Percentiles rank a stretch among this genome's conserved stretches.
These are phyloP conservation scores for Rhodinocichla rosea DNA, from an alignment of 2,113 vertebrate genomes.

Conservation along the genomic window DNA sequence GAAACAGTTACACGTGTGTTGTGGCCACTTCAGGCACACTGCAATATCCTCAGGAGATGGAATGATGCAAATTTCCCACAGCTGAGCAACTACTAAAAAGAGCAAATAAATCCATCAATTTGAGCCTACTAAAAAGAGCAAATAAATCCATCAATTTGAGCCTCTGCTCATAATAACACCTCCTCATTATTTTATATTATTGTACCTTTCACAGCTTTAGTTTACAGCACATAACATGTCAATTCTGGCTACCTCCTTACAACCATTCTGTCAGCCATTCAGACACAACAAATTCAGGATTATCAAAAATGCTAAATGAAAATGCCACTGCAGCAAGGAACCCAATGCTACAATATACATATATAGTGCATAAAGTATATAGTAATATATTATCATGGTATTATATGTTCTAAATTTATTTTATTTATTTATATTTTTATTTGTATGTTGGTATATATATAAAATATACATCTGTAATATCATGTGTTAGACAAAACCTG, in stretches of 20 bases:
- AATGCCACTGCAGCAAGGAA: background rate
- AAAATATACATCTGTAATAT: background rate
- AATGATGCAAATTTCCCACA: background rate
- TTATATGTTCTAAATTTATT: background rate
- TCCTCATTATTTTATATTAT: background rate
- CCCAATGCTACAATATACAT: background rate
- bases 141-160: background rate
- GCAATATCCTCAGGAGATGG: background rate
- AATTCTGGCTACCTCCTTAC: background rate
- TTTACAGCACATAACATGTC: background rate
- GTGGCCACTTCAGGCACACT: background rate
- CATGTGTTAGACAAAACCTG: background rate
- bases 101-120: background rate
- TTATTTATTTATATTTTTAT: background rate
- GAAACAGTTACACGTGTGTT: fast-evolving
- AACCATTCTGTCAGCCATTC: background rate
- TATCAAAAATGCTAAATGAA: background rate
- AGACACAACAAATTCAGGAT: background rate
- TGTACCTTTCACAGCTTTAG: background rate
- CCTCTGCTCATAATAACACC: background rate
- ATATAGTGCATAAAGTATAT: background rate
- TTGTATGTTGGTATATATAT: background rate
- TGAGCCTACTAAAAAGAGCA: background rate
- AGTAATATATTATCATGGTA: background rate
- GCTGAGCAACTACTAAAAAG: background rate